Evolutionary conservation across 2,113 vertebrate species (phyloP).

Genomic region (Galeopterus variegatus): DNA sequence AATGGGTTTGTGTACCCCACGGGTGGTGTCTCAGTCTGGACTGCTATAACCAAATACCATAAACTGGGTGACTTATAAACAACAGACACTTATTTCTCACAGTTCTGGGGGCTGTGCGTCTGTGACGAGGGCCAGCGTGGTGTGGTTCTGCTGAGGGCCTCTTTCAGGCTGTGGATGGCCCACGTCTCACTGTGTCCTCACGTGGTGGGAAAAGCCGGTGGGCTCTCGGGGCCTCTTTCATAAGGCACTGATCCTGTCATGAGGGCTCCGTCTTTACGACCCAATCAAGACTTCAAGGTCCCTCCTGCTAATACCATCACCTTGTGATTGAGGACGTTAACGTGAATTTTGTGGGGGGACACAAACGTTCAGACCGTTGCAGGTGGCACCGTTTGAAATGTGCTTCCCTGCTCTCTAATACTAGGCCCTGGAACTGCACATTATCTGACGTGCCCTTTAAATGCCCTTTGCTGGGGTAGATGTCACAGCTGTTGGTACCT

Average conservation of each 20-base stretch:
- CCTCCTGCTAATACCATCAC: too few relatives aligned
- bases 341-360: too few relatives aligned
- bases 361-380: neutral
- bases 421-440: neutral
- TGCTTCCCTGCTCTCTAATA: neutral
- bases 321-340: too few relatives aligned
- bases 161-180: too few relatives aligned
- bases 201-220: too few relatives aligned
- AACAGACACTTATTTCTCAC: too few relatives aligned
- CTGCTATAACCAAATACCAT: neutral
- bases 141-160: neutral
- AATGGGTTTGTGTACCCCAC: neutral
- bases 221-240: neutral
- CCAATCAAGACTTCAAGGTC: too few relatives aligned
- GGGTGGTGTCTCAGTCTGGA: neutral
- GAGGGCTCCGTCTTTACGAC: neutral
- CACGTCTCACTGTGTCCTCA: too few relatives aligned
- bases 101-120: too few relatives aligned
- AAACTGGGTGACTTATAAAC: neutral
- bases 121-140: neutral
- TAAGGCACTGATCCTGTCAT: neutral
- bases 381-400: neutral
- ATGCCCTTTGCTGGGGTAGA: neutral
- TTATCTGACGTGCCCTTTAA: neutral
- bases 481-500: neutral